Evolutionary conservation across 2,113 vertebrate genomes (phyloP).

Genomic region (Narcine bancroftii): DNA sequence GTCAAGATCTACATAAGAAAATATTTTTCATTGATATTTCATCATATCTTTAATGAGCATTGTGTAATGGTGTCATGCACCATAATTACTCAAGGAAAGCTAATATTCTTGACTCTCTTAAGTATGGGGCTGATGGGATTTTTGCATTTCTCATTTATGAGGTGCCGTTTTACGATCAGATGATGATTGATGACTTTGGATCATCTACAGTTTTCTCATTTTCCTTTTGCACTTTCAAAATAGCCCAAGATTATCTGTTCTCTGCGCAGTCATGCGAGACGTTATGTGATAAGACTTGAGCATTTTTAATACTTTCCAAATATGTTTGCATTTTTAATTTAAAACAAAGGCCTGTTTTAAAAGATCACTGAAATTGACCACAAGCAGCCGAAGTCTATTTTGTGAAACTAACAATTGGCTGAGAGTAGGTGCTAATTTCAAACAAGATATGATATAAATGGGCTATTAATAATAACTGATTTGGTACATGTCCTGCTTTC

Average conservation of each 20-base stretch:
- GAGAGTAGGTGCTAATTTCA: neutral
- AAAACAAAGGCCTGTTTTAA: conserved; percentile 3
- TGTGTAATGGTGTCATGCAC: neutral
- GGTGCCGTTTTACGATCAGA: neutral
- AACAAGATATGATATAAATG: neutral
- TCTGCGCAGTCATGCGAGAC: neutral
- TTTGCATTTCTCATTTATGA: conserved; percentile 35
- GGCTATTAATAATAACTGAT: conserved; percentile 10
- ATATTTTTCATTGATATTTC: neutral
- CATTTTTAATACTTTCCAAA: conserved; percentile 3
- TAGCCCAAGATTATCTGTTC: neutral
- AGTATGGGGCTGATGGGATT: conserved; percentile 14
- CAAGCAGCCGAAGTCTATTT: neutral
- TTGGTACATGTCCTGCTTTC: neutral
- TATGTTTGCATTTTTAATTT: neutral
- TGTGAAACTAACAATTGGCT: neutral
- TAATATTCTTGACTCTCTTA: conserved; percentile 26
- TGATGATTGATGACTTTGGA: conserved; percentile 15
- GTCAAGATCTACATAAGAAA: neutral
- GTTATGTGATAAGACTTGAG: neutral
- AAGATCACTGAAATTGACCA: neutral
- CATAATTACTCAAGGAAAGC: conserved; percentile 21
- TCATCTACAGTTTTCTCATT: conserved; percentile 25
- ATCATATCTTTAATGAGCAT: neutral
- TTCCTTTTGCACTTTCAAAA: conserved; percentile 19